Percentiles rank a stretch among this genome's conserved stretches.
These are phyloP conservation scores for Microcebus lehilahytsara DNA, from an alignment of 2,113 vertebrate species.

Conservation along the genomic window DNA sequence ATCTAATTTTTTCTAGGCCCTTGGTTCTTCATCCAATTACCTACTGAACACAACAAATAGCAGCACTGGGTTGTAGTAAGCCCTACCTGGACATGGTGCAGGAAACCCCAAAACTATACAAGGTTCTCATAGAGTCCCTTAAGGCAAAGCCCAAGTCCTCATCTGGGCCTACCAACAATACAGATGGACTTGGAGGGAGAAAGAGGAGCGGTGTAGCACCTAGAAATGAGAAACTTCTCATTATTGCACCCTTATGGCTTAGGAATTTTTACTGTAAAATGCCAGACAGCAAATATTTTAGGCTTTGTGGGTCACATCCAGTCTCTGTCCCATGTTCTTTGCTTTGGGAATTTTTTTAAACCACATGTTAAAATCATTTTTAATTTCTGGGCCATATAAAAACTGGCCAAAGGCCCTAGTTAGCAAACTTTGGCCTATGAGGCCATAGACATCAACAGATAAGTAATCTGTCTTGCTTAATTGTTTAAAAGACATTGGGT, in stretches of 20 bases:
- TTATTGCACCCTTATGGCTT: not conserved
- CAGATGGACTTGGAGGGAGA: not conserved
- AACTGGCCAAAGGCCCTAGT: not conserved
- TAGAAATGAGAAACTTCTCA: not conserved
- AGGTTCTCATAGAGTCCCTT: not conserved
- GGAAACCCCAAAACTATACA: not conserved
- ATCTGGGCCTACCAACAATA: not conserved
- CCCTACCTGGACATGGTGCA: not conserved
- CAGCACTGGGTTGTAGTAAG: not conserved
- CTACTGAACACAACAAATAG: not conserved
- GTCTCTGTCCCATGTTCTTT: not conserved
- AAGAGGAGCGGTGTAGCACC: not conserved
- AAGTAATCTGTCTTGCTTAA: not conserved
- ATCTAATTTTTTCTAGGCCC: not conserved
- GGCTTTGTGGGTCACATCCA: not conserved
- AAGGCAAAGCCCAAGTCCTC: not conserved
- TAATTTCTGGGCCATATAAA: not conserved
- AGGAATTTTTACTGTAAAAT: not conserved
- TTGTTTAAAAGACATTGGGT: constrained; percentile 18
- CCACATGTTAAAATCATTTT: not conserved
- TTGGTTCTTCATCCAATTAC: not conserved
- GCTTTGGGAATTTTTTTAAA: not conserved
- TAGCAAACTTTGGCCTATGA: not conserved
- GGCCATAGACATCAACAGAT: not conserved
- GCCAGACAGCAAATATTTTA: constrained; percentile 4